Base-by-base conservation (phyloP, 2,113 vertebrate species). In the Prunella fulvescens region DNA sequence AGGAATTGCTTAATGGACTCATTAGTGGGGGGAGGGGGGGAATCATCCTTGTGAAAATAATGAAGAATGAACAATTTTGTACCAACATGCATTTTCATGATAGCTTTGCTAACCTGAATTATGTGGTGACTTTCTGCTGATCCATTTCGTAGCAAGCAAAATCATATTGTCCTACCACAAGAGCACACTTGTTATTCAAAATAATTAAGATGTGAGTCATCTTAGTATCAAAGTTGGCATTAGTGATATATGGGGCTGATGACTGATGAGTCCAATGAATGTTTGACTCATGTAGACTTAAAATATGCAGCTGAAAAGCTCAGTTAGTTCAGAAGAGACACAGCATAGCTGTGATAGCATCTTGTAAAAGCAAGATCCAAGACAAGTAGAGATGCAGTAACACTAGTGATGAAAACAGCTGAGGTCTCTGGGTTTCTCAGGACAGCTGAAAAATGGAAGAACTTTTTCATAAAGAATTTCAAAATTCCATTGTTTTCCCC, bases 311-410 rank as follows among this genome's bases (percentile, higher is more conserved):
- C 79, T 83, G 93, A 95, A 95, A 94, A 96, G 42, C 67, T 80
- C 81, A 64, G 90, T 96, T 93, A 96, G 96, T 95, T 96, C 96
- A 96, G 84, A 94, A 94, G 95, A 96, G 96, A 94, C 94, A 90
- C 91, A 56, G 79, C 71, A 70, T 3, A 78, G 47, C 67, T 56
- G 88, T 2, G 95, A 96, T 97, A 96, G 92, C 90, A 95, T 96
- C 95, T 97, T 96, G 93, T 90, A 96, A 95, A 96, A 96, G 94
- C 94, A 96, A 91, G 95, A 96, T 93, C 92, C 95, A 97, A 95
- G 95, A 94, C 96, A 96, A 95, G 78, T 25, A 93, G 85, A 93
- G 95, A 88, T 86, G 74, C 79, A 86, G 87, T 58, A 97, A 93
- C 87, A 62, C 29, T 40, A 77, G 92, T 90, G 95, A 97, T 96